Percentiles rank a stretch among this genome's conserved stretches.
Evolutionary conservation across 1,140 invertebrate species (phyloP).

Genomic region (Hyposmocoma kahamanoa): DNA sequence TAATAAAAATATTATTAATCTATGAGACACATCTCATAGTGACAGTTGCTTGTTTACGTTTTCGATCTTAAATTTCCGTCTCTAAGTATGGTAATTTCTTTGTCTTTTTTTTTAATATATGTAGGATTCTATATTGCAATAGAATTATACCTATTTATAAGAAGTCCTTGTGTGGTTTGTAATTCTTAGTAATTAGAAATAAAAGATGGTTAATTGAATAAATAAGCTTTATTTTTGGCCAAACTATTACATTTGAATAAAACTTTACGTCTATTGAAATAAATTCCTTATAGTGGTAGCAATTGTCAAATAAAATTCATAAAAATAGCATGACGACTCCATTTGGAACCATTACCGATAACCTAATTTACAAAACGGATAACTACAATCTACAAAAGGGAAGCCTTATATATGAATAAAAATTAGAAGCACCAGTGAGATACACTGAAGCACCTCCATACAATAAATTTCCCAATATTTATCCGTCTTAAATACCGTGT

Average conservation of each 20-base stretch:
- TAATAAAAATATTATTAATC: too few relatives aligned
- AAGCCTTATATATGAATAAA: slow-evolving; percentile 29
- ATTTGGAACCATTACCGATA: neutral
- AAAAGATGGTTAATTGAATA: slow-evolving; percentile 41
- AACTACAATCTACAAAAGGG: slow-evolving; percentile 37
- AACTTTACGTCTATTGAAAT: slow-evolving; percentile 48
- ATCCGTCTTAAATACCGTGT: too few relatives aligned
- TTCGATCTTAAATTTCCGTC: too few relatives aligned
- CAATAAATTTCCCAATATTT: slow-evolving; percentile 3
- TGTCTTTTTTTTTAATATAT: too few relatives aligned
- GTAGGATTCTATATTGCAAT: too few relatives aligned
- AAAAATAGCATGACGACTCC: slow-evolving; percentile 32
- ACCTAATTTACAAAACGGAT: neutral
- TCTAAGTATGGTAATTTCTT: too few relatives aligned
- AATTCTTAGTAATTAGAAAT: too few relatives aligned
- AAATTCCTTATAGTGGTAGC: slow-evolving; percentile 29
- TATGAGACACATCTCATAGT: too few relatives aligned
- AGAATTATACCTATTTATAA: too few relatives aligned
- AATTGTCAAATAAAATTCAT: slow-evolving; percentile 33
- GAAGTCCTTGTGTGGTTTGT: too few relatives aligned
- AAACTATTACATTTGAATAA: slow-evolving; percentile 68
- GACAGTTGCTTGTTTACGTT: too few relatives aligned
- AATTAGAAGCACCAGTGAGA: slow-evolving; percentile 23
- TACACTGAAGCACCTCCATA: slow-evolving; percentile 38
- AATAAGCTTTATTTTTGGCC: slow-evolving; percentile 73